Evolutionary conservation across 2,888 invertebrate species (phyloP).

Genomic region (Labia minor): DNA sequence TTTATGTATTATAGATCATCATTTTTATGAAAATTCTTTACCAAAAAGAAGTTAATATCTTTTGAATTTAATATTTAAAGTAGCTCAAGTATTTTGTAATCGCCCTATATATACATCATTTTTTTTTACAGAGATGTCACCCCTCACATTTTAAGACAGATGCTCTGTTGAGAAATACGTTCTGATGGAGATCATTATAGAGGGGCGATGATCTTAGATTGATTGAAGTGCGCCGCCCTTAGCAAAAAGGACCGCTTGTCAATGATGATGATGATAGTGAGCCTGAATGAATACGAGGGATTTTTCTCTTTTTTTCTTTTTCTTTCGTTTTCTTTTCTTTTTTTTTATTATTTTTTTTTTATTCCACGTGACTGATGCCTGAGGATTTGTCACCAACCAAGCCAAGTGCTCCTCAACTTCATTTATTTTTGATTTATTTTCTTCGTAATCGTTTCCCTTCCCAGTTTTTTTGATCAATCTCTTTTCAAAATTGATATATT

Average conservation of each 20-base stretch:
- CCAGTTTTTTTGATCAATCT: neutral
- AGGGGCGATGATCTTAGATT: neutral
- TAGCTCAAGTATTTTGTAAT: no score
- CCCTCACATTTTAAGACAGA: neutral
- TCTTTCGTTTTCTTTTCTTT: no score
- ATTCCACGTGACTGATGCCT: neutral
- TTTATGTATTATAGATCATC: no score
- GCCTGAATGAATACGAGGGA: neutral
- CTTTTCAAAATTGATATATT: neutral
- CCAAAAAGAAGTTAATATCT: no score
- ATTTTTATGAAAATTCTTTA: no score
- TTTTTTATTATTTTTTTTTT: neutral
- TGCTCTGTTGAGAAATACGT: neutral
- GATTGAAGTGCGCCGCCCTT: neutral
- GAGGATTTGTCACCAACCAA: neutral
- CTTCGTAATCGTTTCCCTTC: neutral
- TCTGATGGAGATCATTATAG: slow-evolving; percentile 4
- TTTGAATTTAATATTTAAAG: no score
- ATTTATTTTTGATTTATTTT: neutral
- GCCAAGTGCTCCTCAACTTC: neutral
- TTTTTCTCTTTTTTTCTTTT: no score
- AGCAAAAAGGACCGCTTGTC: neutral
- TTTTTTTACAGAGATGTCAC: neutral
- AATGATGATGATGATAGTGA: neutral
- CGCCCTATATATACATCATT: no score